Evolutionary conservation across 2,113 vertebrate genomes (phyloP).

Genomic region (Mungos mungo): DNA sequence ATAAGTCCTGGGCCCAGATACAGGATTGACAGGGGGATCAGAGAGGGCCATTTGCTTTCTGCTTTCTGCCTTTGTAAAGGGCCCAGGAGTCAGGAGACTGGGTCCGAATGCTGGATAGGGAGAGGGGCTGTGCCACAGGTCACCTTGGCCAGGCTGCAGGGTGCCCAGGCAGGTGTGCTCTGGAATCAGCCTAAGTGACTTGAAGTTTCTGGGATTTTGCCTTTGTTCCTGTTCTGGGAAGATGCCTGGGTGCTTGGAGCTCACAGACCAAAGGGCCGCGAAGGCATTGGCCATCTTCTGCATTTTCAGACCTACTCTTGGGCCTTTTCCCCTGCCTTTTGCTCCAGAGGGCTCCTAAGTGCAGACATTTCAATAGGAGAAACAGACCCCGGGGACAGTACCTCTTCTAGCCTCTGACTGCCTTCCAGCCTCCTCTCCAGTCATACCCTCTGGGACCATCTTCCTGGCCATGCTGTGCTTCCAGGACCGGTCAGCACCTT

Average conservation of each 20-base stretch:
- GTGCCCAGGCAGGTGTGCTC: not conserved
- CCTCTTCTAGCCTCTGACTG: not conserved
- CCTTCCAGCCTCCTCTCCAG: not conserved
- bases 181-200: not conserved
- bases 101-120: constrained; percentile 45
- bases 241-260: not conserved
- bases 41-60: constrained; percentile 55
- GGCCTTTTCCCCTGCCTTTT: accelerated
- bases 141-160: constrained; percentile 13
- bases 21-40: constrained; percentile 68
- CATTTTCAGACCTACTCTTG: too few species aligned
- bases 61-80: constrained; percentile 62
- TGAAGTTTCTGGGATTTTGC: not conserved
- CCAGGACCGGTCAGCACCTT: not conserved
- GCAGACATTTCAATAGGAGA: not conserved
- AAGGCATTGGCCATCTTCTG: accelerated
- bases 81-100: not conserved
- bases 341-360: not conserved
- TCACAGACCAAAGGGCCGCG: not conserved
- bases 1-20: constrained; percentile 74
- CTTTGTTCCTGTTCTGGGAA: not conserved
- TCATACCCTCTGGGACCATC: not conserved
- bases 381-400: too few species aligned
- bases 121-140: not conserved
- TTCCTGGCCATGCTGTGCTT: not conserved